Base-by-base conservation (phyloP, 2,888 invertebrate species). In the Leptopilina drosophilae region DNA sequence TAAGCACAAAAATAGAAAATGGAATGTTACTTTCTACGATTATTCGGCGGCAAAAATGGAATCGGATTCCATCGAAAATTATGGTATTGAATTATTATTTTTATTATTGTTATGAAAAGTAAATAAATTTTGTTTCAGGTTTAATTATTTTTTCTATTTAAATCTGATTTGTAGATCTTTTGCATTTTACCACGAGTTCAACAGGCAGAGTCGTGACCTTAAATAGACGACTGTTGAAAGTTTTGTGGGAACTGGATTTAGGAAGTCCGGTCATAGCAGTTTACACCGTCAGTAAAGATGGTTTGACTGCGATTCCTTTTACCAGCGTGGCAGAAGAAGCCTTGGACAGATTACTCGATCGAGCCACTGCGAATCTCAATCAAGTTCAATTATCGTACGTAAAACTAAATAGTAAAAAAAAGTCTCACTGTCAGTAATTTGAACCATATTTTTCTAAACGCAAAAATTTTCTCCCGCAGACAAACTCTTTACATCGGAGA, bases 11-110 rank as follows among this genome's bases (percentile, higher is more conserved):
- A 93, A 93, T 69, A 95, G 96, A 89, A 95, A 95, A 82, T 99
- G 99, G 99, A 99, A 99, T 92, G 97, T 99, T 6, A 99, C 99
- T 0, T 99, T 97, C 93, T 97, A 96, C 88, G 99, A 99, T 92
- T 99, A 99, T 91, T 96, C 98, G 2, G 95, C 97, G 1, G 94
- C 94, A 89, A 95, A 95, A 83, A 97, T 95, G 95, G 95, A 95
- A 67, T 94, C 95, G 76, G 96, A 97, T 89, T 94, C 95, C 92
- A 93, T 95, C 5, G 95, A 95, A 87, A 95, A 96, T 92, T 98
- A 98, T 93, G 96, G 97, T 97, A 90, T 91, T 92, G 0, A 8
- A 49, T 11, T 49, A 64, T 53, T 77, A 69, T n/a, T 15, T 7
- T 15, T 49, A 20, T 40, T 78, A 62, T 40, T 67, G n/a, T n/a